Conservation (phyloP, 1,140 invertebrate genomes). For the Antheraea mylitta region DNA sequence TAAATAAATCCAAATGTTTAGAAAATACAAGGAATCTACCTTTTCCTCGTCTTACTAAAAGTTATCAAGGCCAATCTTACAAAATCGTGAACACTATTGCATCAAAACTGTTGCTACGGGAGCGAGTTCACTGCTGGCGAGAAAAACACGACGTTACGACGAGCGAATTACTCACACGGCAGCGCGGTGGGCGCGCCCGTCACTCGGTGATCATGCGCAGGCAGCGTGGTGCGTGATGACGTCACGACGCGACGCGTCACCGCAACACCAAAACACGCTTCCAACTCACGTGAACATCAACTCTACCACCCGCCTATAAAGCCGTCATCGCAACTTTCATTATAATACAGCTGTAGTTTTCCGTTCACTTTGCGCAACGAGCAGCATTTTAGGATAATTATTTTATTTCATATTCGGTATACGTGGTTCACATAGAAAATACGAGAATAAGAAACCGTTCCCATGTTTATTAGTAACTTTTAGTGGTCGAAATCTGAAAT, state of each 20-base stretch:
- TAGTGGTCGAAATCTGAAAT: neutral
- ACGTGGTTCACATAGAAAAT: neutral
- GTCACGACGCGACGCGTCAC: slow-evolving; percentile 50
- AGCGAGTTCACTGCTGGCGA: neutral
- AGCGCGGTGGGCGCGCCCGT: slow-evolving; percentile 25
- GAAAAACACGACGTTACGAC: neutral
- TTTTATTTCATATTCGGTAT: slow-evolving; percentile 19
- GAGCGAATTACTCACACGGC: neutral
- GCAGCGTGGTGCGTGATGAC: slow-evolving; percentile 30
- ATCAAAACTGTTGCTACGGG: slow-evolving; percentile 10
- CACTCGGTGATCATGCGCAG: slow-evolving; percentile 1
- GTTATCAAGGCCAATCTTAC: slow-evolving; percentile 11
- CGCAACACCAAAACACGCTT: slow-evolving; percentile 32
- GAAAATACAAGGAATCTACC: neutral
- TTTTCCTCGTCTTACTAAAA: neutral
- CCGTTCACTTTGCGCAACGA: slow-evolving; percentile 53
- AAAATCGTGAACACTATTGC: slow-evolving; percentile 6
- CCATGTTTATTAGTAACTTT: neutral
- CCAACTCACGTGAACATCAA: slow-evolving; percentile 15
- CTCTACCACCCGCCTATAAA: slow-evolving; percentile 8
- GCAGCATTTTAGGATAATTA: slow-evolving; percentile 15
- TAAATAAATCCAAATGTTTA: neutral
- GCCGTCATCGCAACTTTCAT: slow-evolving; percentile 16
- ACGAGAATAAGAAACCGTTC: neutral
- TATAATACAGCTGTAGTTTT: slow-evolving; percentile 55